These are phyloP conservation scores for Lypha dubia DNA, from an alignment of 2,888 invertebrate genomes.

Conservation along the genomic window DNA sequence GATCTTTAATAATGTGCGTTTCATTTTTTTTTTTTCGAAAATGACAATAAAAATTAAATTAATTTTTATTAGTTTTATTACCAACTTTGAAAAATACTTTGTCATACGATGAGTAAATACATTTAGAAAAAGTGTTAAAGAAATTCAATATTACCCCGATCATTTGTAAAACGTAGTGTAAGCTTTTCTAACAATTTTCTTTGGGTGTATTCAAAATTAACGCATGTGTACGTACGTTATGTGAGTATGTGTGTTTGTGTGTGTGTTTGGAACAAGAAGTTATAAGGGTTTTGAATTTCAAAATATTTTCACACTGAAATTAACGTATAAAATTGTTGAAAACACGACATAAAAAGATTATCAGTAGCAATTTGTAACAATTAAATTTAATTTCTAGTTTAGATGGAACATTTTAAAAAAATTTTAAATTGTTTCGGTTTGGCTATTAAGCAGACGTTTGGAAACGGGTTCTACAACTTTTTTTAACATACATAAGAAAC, in stretches of 20 bases:
- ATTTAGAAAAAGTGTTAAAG: conserved; percentile 20
- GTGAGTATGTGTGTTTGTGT: neutral
- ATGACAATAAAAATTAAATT: conserved; percentile 67
- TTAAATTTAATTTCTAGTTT: conserved; percentile 46
- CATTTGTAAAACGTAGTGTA: neutral
- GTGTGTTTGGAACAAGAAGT: conserved; percentile 4
- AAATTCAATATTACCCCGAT: conserved; percentile 18
- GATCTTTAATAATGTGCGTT: neutral
- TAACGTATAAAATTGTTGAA: conserved; percentile 61
- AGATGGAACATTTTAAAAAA: no score
- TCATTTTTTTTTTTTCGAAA: conserved; percentile 1
- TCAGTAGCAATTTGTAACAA: conserved; percentile 56
- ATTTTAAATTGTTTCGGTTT: neutral
- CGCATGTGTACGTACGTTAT: neutral
- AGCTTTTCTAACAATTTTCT: conserved; percentile 34
- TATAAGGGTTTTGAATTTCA: conserved; percentile 50
- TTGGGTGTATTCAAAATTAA: conserved; percentile 5
- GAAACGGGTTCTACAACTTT: neutral
- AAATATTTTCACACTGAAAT: conserved; percentile 55
- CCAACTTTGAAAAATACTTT: conserved; percentile 29
- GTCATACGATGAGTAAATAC: neutral
- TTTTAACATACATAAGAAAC: neutral
- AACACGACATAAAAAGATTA: conserved; percentile 67
- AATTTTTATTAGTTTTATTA: conserved; percentile 63
- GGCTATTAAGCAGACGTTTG: neutral